These are phyloP conservation scores for Argynnis bischoffii DNA, from an alignment of 2,888 invertebrate genomes.

Conservation along the genomic window DNA sequence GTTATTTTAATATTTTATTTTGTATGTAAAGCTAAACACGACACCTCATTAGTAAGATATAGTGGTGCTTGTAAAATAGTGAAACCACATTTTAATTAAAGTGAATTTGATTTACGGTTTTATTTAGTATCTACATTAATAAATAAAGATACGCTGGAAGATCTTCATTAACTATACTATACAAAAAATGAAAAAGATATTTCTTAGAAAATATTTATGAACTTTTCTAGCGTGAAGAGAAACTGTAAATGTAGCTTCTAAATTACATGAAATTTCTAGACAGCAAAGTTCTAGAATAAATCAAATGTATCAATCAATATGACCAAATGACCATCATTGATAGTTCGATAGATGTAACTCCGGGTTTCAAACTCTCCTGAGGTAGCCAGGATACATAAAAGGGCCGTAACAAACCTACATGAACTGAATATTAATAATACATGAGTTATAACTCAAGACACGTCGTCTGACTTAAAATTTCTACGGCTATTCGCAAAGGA, in stretches of 20 bases:
- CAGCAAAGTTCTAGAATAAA: slow-evolving; percentile 11
- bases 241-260: slow-evolving; percentile 8
- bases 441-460: slow-evolving; percentile 53
- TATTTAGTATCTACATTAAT: slow-evolving; percentile 8
- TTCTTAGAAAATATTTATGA: too few relatives aligned
- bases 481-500: slow-evolving; percentile 67
- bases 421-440: slow-evolving; percentile 40
- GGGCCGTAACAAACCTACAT: slow-evolving; percentile 42
- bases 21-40: slow-evolving; percentile 5
- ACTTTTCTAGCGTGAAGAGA: too few relatives aligned
- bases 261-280: slow-evolving; percentile 21
- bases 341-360: slow-evolving; percentile 28
- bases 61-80: slow-evolving; percentile 6
- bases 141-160: slow-evolving; percentile 1
- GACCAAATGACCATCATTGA: slow-evolving; percentile 26
- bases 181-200: neutral
- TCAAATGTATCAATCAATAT: slow-evolving; percentile 23
- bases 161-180: slow-evolving; percentile 1
- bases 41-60: slow-evolving; percentile 21
- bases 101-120: slow-evolving; percentile 6
- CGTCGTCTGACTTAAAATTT: slow-evolving; percentile 68
- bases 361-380: slow-evolving; percentile 30
- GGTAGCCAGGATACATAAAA: slow-evolving; percentile 39
- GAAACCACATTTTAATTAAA: slow-evolving; percentile 15
- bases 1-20: too few relatives aligned